Conservation (phyloP, 1,140 invertebrate species). For the Scylla paramamosain region DNA sequence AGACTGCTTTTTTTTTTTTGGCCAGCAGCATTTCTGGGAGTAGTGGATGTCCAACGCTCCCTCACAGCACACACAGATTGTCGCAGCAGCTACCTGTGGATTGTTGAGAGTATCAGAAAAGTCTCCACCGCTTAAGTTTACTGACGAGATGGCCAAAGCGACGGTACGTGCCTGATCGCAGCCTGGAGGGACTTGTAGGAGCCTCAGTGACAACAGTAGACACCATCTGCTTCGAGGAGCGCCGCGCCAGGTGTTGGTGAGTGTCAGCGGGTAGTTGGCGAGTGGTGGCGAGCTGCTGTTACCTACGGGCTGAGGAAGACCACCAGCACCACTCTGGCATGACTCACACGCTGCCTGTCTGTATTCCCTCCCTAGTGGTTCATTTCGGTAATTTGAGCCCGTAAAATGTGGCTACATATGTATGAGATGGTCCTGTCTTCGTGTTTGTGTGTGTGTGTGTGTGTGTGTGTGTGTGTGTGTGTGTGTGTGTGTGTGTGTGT, state of each 20-base stretch:
- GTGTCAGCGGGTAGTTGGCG: too few relatives aligned
- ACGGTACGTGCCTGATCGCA: neutral
- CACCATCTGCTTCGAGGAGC: neutral
- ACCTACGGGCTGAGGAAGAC: too few relatives aligned
- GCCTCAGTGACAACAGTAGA: too few relatives aligned
- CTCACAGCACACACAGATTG: too few relatives aligned
- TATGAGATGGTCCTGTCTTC: neutral
- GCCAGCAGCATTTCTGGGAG: too few relatives aligned
- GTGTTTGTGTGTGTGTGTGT: neutral
- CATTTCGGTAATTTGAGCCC: neutral
- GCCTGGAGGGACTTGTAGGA: neutral
- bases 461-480: neutral
- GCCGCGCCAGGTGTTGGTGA: too few relatives aligned
- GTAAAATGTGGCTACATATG: neutral
- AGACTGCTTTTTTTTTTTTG: too few relatives aligned
- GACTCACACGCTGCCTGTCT: neutral
- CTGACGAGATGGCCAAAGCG: neutral
- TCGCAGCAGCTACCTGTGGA: too few relatives aligned
- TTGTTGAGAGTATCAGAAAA: neutral
- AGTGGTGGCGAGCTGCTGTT: too few relatives aligned
- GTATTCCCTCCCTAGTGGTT: neutral
- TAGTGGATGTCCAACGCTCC: too few relatives aligned
- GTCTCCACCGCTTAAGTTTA: neutral
- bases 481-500: too few relatives aligned
- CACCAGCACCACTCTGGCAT: neutral